These are phyloP conservation scores for Syrphus vitripennis DNA, from an alignment of 2,888 invertebrate genomes.

Conservation along the genomic window DNA sequence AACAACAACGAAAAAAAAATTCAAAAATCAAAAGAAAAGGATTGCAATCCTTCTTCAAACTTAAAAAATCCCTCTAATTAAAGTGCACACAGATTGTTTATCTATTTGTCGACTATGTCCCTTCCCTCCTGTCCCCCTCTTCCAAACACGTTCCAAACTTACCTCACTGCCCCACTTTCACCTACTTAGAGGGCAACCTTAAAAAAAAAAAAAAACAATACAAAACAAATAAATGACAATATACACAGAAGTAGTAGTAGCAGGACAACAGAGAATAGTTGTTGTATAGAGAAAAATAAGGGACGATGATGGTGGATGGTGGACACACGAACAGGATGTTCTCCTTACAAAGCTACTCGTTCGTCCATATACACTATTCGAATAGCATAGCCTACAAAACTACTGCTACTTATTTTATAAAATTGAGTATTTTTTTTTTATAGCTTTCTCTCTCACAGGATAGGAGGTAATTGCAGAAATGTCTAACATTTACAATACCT, in stretches of 20 bases:
- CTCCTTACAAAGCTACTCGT: background rate
- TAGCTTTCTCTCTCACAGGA: conserved; percentile 28
- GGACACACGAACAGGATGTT: conserved; percentile 9
- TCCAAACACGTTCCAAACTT: background rate
- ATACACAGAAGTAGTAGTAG: background rate
- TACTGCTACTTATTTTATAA: too few relatives aligned
- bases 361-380: background rate
- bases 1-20: background rate
- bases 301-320: background rate
- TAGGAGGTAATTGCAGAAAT: conserved; percentile 57
- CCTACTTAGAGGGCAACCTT: conserved; percentile 31
- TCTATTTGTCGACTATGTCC: conserved; percentile 33
- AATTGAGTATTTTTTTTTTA: background rate
- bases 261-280: conserved; percentile 2
- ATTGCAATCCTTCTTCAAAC: conserved; percentile 54
- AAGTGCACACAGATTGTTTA: conserved; percentile 71
- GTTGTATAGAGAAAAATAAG: background rate
- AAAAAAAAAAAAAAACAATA: conserved; percentile 30
- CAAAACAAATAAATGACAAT: conserved; percentile 50
- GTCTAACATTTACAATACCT: conserved; percentile 48
- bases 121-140: background rate
- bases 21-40: conserved; percentile 25
- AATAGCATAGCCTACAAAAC: background rate
- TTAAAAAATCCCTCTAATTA: conserved; percentile 62
- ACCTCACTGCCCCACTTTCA: background rate